A percentile compares a stretch with the other conserved stretches of the same genome.
These are phyloP conservation scores for Heterohyrax brucei DNA, from an alignment of 2,797 vertebrate species.

Conservation along the genomic window DNA sequence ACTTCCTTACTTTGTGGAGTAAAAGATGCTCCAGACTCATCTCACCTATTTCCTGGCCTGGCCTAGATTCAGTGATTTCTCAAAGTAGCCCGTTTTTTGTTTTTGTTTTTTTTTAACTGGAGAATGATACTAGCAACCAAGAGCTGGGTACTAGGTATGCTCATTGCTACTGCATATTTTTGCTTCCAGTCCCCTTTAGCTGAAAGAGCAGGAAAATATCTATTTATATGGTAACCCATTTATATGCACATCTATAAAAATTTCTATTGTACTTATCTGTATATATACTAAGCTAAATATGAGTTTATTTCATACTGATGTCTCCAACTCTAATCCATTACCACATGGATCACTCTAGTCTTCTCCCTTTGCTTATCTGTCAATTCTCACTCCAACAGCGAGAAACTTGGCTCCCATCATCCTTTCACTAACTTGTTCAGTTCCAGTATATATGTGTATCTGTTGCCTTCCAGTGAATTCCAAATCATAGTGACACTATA, in stretches of 20 bases:
- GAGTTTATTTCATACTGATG: neutral
- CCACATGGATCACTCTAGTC: neutral
- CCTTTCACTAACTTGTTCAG: neutral
- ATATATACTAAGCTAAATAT: neutral
- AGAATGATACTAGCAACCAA: too few species aligned
- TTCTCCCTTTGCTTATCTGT: neutral
- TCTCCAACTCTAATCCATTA: neutral
- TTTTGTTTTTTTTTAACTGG: conserved; percentile 23
- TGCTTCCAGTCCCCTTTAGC: neutral
- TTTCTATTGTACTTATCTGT: neutral
- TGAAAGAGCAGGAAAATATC: neutral
- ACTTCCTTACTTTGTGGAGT: neutral
- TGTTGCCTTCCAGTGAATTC: too few species aligned
- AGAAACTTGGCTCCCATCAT: neutral
- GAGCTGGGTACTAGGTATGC: too few species aligned
- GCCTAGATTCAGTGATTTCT: neutral
- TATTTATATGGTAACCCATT: neutral
- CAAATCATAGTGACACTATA: too few species aligned
- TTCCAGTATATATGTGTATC: neutral
- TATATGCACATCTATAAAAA: neutral
- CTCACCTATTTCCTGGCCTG: neutral
- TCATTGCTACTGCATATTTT: neutral
- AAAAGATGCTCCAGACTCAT: neutral
- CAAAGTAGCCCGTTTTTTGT: neutral
- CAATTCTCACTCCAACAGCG: neutral